These are phyloP conservation scores for Sigmodon hispidus DNA, from an alignment of 2,113 vertebrate genomes.

Conservation along the genomic window DNA sequence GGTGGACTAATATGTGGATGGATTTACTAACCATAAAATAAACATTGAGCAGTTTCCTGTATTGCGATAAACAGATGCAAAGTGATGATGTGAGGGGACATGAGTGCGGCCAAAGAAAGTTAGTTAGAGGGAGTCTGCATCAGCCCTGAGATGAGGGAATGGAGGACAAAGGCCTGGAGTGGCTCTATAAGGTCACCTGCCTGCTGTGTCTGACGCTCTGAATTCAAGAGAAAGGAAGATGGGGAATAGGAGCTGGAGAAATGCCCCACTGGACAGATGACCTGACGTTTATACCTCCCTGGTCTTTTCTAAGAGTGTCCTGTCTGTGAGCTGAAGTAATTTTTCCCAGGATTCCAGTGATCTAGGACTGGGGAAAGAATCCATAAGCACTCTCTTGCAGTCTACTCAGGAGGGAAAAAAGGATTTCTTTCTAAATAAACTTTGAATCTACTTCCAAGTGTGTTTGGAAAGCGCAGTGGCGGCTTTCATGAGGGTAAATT, in stretches of 20 bases:
- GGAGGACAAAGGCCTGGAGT: neutral
- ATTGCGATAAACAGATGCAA: neutral
- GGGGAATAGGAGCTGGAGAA: neutral
- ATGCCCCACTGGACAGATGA: neutral
- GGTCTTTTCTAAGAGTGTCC: neutral
- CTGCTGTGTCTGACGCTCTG: neutral
- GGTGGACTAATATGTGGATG: neutral
- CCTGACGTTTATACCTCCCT: neutral
- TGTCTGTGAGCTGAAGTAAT: neutral
- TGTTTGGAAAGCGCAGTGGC: constrained; percentile 61
- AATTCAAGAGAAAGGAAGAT: neutral
- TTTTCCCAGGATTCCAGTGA: constrained; percentile 7
- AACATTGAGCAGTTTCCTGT: neutral
- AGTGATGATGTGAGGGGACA: neutral
- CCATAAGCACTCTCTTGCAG: constrained; percentile 46
- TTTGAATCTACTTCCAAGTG: constrained; percentile 63
- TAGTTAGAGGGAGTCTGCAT: no score
- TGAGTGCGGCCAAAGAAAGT: neutral
- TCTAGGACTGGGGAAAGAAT: neutral
- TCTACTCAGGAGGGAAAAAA: neutral
- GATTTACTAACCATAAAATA: neutral
- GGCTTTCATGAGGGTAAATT: constrained; percentile 58
- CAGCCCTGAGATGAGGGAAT: neutral
- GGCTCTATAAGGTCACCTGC: neutral
- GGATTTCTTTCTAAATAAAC: constrained; percentile 73